A percentile compares a stretch with the other conserved stretches of the same genome.
Evolutionary conservation across 92 coral and sea anemone species (phyloP).

Genomic region (Parazoanthus swiftii): DNA sequence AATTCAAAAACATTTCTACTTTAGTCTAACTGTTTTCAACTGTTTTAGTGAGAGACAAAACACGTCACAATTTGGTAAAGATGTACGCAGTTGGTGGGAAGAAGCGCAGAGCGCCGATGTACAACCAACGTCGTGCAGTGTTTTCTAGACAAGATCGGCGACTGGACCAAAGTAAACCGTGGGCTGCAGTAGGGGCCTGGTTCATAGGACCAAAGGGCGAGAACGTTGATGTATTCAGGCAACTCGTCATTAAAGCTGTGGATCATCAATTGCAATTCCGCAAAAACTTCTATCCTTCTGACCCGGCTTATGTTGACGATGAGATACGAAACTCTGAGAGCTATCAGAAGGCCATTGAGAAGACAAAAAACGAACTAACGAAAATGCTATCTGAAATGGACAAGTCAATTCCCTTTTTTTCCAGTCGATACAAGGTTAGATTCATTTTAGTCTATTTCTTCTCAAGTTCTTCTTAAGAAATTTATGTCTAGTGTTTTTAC

Average conservation of each 20-base stretch:
- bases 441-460: too few relatives aligned
- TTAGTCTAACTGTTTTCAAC: background rate
- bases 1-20: too few relatives aligned
- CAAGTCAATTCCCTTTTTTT: constrained; percentile 29
- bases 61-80: background rate
- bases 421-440: constrained; percentile 19
- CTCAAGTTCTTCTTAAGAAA: too few relatives aligned
- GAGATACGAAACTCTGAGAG: constrained; percentile 9
- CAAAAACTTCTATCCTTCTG: constrained; percentile 43
- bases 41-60: background rate
- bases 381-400: constrained; percentile 28
- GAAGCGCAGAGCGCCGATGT: constrained; percentile 18
- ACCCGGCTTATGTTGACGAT: constrained; percentile 19
- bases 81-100: constrained; percentile 19
- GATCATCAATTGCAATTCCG: constrained; percentile 58
- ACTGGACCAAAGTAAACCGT: constrained; percentile 1
- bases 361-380: background rate
- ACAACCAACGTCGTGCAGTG: constrained; percentile 11
- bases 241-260: constrained; percentile 47
- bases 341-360: background rate
- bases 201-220: constrained; percentile 80
- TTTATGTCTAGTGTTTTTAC: too few relatives aligned
- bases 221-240: constrained; percentile 55
- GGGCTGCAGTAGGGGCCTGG: constrained; percentile 74
- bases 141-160: background rate